Evolutionary conservation across 2,113 vertebrate species (phyloP), one percentile per base, ranked within the genome.

Genomic region (Steatornis caripensis): DNA sequence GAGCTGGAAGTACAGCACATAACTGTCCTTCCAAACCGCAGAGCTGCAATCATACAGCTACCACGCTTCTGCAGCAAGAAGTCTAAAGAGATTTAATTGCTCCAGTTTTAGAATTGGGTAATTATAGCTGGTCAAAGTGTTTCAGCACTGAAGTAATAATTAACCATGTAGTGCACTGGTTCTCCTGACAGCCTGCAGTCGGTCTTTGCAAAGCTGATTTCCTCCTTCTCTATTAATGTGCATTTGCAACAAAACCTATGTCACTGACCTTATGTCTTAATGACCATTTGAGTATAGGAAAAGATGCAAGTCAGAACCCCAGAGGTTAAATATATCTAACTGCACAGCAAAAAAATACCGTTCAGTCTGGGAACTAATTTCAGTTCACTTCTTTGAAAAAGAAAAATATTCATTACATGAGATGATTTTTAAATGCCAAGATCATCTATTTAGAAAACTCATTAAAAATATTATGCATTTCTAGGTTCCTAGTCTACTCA

Each of bases 41-140:
- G 53, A 85, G 22, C 61, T 53, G 37, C 64, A 49, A 27, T 13
- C 84, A 37, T 15, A 39, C 55, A 82, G 82, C 37, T 43, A 51
- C 64, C 6, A 5, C 0, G 3, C 36, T 70, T 62, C 68, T 61
- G 61, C 83, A 84, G 85, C 30, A 70, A 45, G 19, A 61, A 43
- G 11, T 48, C 83, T 41, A 39, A 74, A 55, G 90, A 92, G 51
- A 77, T 71, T 89, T 81, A 88, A 78, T 78, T 89, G 72, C 92
- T 95, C 64, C 51, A 26, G 20, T 78, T 95, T 94, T 77, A 90
- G 82, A 95, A 89, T 4, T 84, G 68, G 64, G 39, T 91, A 94
- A 89, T 84, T 92, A 77, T 34, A 84, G 43, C 39, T 39, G 80
- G 90, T 81, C 76, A 71, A 87, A 94, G 64, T 37, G 39, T 75